Percentiles rank a stretch among this genome's conserved stretches.
phyloP scores from a whole-genome alignment of 2,888 invertebrate genomes.

The Falcaria lacertinaria region DNA sequence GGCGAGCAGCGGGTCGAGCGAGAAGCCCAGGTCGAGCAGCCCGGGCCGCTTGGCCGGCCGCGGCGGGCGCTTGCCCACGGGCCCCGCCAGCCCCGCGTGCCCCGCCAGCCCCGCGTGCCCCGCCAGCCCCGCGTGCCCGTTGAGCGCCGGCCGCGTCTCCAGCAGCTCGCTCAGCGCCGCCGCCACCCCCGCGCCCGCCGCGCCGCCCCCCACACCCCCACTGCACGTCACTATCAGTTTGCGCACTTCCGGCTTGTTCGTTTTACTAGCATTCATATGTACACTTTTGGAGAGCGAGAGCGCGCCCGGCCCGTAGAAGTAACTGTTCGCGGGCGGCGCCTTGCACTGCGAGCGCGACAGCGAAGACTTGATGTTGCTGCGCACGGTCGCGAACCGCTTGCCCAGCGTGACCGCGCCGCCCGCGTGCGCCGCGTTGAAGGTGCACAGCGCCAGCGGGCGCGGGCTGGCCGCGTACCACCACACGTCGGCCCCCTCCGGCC shows the following conservation, averaged over 20 bases:
- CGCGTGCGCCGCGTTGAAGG: slow-evolving; percentile 78
- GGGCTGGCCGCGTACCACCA: slow-evolving; percentile 78
- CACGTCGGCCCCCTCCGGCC: slow-evolving; percentile 54
- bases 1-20: slow-evolving; percentile 68
- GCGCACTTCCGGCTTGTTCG: slow-evolving; percentile 70
- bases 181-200: slow-evolving; percentile 22
- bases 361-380: slow-evolving; percentile 71
- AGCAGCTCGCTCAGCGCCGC: slow-evolving; percentile 59
- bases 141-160: slow-evolving; percentile 46
- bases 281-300: slow-evolving; percentile 64
- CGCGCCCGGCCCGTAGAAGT: slow-evolving; percentile 55
- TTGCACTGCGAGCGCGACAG: slow-evolving; percentile 61
- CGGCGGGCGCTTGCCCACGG: slow-evolving; percentile 27
- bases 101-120: no score
- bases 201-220: slow-evolving; percentile 31
- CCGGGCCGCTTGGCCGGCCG: slow-evolving; percentile 46
- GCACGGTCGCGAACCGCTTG: slow-evolving; percentile 69
- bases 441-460: slow-evolving; percentile 80
- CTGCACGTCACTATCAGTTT: slow-evolving; percentile 73
- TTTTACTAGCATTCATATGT: slow-evolving; percentile 66
- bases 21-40: slow-evolving; percentile 63
- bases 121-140: slow-evolving; percentile 51
- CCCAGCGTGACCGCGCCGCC: slow-evolving; percentile 78
- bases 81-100: slow-evolving; percentile 15
- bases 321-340: slow-evolving; percentile 51